Evolutionary conservation across 1,140 invertebrate species (phyloP).

Genomic region (Drosophila asahinai): DNA sequence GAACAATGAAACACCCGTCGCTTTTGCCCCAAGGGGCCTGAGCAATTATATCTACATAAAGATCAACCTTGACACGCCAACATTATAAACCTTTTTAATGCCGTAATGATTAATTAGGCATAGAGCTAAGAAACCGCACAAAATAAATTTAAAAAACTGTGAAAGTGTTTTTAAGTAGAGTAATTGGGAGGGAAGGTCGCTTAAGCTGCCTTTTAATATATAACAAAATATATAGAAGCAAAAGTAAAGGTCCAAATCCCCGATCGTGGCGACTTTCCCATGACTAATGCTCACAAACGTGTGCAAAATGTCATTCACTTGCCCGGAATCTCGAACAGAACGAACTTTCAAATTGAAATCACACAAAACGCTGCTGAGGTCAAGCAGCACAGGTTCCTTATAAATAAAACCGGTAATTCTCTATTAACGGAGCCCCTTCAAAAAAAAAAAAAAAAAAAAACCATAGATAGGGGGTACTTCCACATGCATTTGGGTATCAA

Average conservation of each 20-base stretch:
- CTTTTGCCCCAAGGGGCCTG: slow-evolving; percentile 21
- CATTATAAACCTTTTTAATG: slow-evolving; percentile 42
- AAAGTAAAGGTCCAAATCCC: slow-evolving; percentile 22
- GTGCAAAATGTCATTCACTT: slow-evolving; percentile 63
- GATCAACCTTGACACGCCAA: slow-evolving; percentile 51
- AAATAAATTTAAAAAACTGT: slow-evolving; percentile 16
- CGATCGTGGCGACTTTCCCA: slow-evolving; percentile 45
- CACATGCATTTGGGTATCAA: too few relatives aligned
- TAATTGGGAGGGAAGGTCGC: slow-evolving; percentile 61
- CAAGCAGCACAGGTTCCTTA: slow-evolving; percentile 43
- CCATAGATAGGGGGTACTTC: too few relatives aligned
- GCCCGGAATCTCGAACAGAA: slow-evolving; percentile 57
- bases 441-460: too few relatives aligned
- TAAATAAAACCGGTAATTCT: slow-evolving; percentile 39
- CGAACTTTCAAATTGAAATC: slow-evolving; percentile 67
- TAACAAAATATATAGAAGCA: neutral
- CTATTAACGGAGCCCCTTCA: too few relatives aligned
- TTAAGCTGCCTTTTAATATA: slow-evolving; percentile 1
- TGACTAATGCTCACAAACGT: slow-evolving; percentile 41
- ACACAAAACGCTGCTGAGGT: slow-evolving; percentile 39
- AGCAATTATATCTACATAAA: slow-evolving; percentile 23
- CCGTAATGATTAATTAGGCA: slow-evolving; percentile 43
- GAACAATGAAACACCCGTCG: slow-evolving; percentile 36
- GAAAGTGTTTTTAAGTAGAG: slow-evolving; percentile 40
- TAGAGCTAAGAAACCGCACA: slow-evolving; percentile 4